Conservation (phyloP, 2,113 vertebrate genomes). For the Sylvilagus bachmani region DNA sequence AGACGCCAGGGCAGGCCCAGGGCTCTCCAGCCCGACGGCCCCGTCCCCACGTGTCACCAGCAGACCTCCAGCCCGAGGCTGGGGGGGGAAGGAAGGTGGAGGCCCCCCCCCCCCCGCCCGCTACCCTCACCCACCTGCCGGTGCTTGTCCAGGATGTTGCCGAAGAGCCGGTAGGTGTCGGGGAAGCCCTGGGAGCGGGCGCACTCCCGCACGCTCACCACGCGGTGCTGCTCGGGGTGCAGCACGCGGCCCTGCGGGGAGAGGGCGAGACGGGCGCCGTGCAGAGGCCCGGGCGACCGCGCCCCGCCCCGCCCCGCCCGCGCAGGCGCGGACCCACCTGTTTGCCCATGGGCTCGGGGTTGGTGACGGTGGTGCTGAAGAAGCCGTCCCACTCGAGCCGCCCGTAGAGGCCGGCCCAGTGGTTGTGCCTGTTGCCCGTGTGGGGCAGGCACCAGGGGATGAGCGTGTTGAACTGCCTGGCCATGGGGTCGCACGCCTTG, state of each 20-base stretch:
- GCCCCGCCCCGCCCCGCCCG: no score
- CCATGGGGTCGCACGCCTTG: constrained; percentile 93
- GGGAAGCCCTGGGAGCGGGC: constrained; percentile 98
- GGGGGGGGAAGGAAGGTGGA: no score
- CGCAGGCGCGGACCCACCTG: constrained; percentile 88
- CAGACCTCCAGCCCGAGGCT: neutral
- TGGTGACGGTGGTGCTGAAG: constrained; percentile 99
- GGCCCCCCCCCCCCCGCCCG: no score
- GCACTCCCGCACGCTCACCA: constrained; percentile 97
- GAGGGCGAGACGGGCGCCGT: neutral
- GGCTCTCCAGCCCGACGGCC: no score
- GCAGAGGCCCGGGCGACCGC: neutral
- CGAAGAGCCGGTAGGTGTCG: constrained; percentile 96
- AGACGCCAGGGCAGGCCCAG: no score
- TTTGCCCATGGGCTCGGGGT: constrained; percentile 99
- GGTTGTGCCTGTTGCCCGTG: constrained; percentile 98
- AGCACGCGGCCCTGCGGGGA: constrained; percentile 93
- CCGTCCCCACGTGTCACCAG: neutral
- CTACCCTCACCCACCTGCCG: constrained; percentile 94
- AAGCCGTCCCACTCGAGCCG: constrained; percentile 98
- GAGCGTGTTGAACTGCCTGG: constrained; percentile 97
- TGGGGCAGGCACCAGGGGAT: constrained; percentile 99
- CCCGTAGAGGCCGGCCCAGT: constrained; percentile 98
- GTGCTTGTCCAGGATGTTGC: constrained; percentile 97
- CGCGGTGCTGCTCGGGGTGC: constrained; percentile 97